phyloP scores from a whole-genome alignment of 1,140 invertebrate species.

The Brachionus calyciflorus region DNA sequence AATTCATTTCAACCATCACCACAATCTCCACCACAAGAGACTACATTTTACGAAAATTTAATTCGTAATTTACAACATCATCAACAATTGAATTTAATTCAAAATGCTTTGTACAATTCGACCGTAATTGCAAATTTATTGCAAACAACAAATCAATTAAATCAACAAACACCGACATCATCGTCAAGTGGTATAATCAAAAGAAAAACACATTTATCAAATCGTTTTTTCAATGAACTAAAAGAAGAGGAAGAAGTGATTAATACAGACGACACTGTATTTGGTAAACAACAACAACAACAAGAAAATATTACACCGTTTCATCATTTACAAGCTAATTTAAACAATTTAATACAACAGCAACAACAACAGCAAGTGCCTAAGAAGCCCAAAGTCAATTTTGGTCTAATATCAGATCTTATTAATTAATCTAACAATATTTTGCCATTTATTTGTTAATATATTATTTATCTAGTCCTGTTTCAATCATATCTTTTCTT shows the following conservation, averaged over 20 bases:
- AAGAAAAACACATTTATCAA: conserved; percentile 26
- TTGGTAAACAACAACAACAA: not conserved
- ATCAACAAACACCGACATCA: not conserved
- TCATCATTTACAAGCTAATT: not conserved
- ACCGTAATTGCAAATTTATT: conserved; percentile 38
- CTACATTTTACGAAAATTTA: not conserved
- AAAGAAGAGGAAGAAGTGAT: not conserved
- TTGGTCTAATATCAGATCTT: conserved; percentile 9
- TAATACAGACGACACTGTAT: conserved; percentile 39
- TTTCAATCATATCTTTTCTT: no score
- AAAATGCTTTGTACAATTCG: conserved; percentile 38
- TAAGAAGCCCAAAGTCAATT: conserved; percentile 25
- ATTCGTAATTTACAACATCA: conserved; percentile 24
- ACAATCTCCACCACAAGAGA: not conserved
- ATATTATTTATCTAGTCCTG: no score
- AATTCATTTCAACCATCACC: not conserved
- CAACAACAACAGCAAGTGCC: not conserved
- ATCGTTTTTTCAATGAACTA: conserved; percentile 18
- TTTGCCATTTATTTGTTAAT: no score
- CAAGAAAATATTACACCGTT: not conserved
- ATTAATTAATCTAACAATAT: no score
- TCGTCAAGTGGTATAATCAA: not conserved
- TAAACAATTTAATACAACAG: not conserved
- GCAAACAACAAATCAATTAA: not conserved
- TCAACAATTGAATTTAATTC: conserved; percentile 18